Conservation (phyloP, 1,140 invertebrate species). For the Drosophila virilis region DNA sequence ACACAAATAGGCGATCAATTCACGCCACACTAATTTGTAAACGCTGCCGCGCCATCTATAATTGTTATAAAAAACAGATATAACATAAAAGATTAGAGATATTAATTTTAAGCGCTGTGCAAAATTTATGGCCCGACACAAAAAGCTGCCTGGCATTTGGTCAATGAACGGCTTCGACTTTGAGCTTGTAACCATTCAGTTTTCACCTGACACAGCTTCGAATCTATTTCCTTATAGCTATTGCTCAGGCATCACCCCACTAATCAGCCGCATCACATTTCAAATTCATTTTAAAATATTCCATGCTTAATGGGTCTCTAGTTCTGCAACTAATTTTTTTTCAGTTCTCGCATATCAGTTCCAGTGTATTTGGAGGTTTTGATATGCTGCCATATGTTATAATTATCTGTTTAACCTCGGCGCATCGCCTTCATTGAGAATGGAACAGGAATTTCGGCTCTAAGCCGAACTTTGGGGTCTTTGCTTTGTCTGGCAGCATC, state of each 20-base stretch:
- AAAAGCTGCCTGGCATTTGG: not conserved
- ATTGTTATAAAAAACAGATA: slow-evolving; percentile 14
- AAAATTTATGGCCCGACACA: slow-evolving; percentile 24
- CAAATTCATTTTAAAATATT: slow-evolving; percentile 33
- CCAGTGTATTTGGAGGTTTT: slow-evolving; percentile 48
- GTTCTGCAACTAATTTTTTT: slow-evolving; percentile 48
- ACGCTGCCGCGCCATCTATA: slow-evolving; percentile 97
- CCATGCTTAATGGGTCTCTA: slow-evolving; percentile 50
- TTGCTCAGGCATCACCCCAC: slow-evolving; percentile 8
- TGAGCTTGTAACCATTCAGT: slow-evolving; percentile 47
- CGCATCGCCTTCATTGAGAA: slow-evolving; percentile 37
- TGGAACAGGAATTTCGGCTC: slow-evolving; percentile 48
- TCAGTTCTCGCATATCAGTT: slow-evolving; percentile 42
- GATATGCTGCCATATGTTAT: slow-evolving; percentile 47
- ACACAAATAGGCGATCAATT: slow-evolving; percentile 94
- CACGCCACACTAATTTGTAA: slow-evolving; percentile 98
- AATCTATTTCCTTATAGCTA: slow-evolving; percentile 26
- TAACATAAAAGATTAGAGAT: slow-evolving; percentile 14
- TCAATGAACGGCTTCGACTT: slow-evolving; percentile 25
- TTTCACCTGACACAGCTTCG: slow-evolving; percentile 6
- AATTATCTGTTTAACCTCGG: slow-evolving; percentile 58
- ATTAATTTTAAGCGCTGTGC: slow-evolving; percentile 5
- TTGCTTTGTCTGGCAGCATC: slow-evolving; percentile 45
- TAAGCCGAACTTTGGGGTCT: slow-evolving; percentile 28
- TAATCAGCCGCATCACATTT: slow-evolving; percentile 20